Percentiles rank a stretch among this genome's conserved stretches.
Conservation (phyloP, 2,888 invertebrate species). For the Scaptomyza parva region DNA sequence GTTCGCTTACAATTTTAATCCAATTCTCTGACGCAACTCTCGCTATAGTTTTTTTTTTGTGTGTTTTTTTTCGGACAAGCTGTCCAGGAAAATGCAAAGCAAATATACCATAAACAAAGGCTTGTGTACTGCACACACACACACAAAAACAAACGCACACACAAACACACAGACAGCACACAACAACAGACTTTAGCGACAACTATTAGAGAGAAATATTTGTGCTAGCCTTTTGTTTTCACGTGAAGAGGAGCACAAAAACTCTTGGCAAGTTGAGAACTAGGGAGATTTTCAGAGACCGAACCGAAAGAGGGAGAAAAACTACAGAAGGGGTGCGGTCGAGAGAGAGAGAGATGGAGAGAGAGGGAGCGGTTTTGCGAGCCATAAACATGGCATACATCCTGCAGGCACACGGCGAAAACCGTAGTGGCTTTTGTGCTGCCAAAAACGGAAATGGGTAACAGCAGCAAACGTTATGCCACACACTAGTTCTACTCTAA, state of each 20-base stretch:
- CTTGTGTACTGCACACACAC: constrained; percentile 27
- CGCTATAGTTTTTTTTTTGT: constrained; percentile 28
- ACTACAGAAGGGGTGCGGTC: neutral
- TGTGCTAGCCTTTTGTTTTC: constrained; percentile 71
- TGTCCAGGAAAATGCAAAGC: constrained; percentile 71
- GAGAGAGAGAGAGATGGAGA: neutral
- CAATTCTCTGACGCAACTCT: constrained; percentile 63
- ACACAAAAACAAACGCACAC: constrained; percentile 19
- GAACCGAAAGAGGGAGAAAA: neutral
- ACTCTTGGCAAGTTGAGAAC: constrained; percentile 1
- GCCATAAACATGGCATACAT: constrained; percentile 78
- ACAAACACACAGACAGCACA: neutral
- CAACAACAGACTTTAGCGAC: constrained; percentile 71
- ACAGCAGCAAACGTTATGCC: constrained; percentile 62
- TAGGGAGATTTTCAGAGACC: neutral
- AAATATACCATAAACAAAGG: constrained; percentile 68
- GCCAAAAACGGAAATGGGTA: constrained; percentile 79
- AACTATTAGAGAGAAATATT: constrained; percentile 79
- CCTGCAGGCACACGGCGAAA: constrained; percentile 68
- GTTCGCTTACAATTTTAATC: constrained; percentile 39
- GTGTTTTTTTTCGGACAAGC: constrained; percentile 55
- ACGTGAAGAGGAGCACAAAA: constrained; percentile 25
- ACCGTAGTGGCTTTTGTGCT: constrained; percentile 73
- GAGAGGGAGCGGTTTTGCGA: constrained; percentile 7
- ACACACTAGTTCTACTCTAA: constrained; percentile 17